These are phyloP conservation scores for Montifringilla adamsi DNA, from an alignment of 2,113 vertebrate species.

Conservation along the genomic window DNA sequence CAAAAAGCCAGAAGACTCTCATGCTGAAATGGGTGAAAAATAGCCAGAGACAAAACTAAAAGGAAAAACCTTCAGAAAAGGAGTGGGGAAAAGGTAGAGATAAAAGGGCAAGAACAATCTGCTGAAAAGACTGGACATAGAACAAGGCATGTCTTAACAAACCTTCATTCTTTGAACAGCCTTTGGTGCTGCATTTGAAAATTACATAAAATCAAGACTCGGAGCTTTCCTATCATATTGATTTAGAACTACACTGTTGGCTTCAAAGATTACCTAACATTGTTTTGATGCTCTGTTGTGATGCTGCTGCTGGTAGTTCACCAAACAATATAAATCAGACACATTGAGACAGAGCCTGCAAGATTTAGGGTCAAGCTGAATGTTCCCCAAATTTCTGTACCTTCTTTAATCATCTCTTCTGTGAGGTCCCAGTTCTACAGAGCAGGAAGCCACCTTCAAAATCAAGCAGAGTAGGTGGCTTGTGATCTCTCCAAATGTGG, in stretches of 20 bases:
- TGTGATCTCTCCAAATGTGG: neutral
- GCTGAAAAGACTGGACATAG: conserved; percentile 12
- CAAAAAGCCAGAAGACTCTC: conserved; percentile 1
- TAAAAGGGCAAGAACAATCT: conserved; percentile 21
- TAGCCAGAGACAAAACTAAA: conserved; percentile 27
- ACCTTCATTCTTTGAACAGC: neutral
- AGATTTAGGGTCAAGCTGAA: neutral
- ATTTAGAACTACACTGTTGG: neutral
- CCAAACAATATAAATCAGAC: neutral
- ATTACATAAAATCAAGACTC: conserved; percentile 10
- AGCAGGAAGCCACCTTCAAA: neutral
- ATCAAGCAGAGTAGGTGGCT: neutral
- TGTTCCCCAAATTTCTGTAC: neutral
- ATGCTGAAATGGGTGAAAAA: neutral
- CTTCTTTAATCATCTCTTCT: neutral
- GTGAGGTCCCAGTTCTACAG: neutral
- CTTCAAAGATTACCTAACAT: neutral
- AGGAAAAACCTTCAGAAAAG: conserved; percentile 22
- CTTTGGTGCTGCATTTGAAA: neutral
- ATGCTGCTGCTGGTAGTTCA: neutral
- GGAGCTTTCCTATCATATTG: neutral
- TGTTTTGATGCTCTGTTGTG: neutral
- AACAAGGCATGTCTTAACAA: neutral
- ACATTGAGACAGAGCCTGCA: neutral
- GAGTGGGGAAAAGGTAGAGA: neutral